Evolutionary conservation across 1,140 invertebrate genomes (phyloP), one percentile per base, ranked within the genome.

Genomic region (Zaprionus tsacasi): DNA sequence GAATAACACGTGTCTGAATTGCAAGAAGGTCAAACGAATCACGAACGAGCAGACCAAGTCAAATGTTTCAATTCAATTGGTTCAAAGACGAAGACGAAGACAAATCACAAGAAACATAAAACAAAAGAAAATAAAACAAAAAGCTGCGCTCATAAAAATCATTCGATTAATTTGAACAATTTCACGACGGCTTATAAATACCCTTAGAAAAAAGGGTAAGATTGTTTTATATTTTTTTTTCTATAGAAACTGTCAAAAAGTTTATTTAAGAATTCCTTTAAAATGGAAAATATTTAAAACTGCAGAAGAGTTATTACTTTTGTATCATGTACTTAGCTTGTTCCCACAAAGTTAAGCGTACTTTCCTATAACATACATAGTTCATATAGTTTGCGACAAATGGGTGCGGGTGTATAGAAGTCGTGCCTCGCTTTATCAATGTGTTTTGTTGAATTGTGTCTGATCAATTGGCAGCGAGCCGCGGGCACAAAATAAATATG

Each of bases 401-500:
- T 40, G 56, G 38, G 56, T n/a, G 17, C 33, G 77, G 57, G 68
- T 69, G 64, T 21, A 17, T 33, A 38, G 2, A 40, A 70, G 74
- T 83, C 76, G 71, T 27, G 25, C 35, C 8, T 50, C 7, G 30
- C 0, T 48, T 52, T 36, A 21, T 54, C 25, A n/a, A 35, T 69
- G 59, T 12, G 56, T 4, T 69, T 50, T 50, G 45, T 50, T 50
- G 10, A 50, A 50, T 25, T 35, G 60, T 50, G 60, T 50, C 33
- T 48, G 58, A 52, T 11, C 27, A 73, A 70, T 52, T 63, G 56
- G 7, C 36, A 15, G 1, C 7, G 7, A 21, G 60, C 76, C 33
- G 54, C 50, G 60, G 68, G 70, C 76, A 79, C 83, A 88, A 88
- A 79, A n/a, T n/a, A 88, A 88, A 82, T 79, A 82, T 70, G 83